These are phyloP conservation scores for Opisthograptis luteolata DNA, from an alignment of 2,888 invertebrate species.

Conservation along the genomic window DNA sequence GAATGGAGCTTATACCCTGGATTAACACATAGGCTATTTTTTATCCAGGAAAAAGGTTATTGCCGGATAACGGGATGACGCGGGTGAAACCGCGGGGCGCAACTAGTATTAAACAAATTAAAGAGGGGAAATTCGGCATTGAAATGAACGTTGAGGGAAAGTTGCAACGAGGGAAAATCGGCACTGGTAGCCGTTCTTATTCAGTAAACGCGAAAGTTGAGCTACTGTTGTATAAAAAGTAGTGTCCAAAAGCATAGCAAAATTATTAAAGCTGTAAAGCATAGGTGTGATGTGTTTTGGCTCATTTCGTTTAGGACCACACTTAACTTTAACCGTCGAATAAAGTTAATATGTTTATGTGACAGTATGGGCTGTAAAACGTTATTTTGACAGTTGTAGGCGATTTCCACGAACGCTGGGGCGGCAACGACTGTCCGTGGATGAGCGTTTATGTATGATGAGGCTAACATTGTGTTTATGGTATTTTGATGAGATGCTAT, in stretches of 20 bases:
- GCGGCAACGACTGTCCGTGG: slow-evolving; percentile 47
- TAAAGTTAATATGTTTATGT: slow-evolving; percentile 73
- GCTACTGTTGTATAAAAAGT: background rate
- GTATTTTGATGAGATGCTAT: slow-evolving; percentile 7
- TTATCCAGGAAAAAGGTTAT: too few species aligned
- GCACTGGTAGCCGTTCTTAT: too few species aligned
- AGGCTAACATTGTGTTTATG: slow-evolving; percentile 16
- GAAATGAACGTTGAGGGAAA: too few species aligned
- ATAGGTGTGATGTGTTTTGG: slow-evolving; percentile 47
- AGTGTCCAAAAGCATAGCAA: slow-evolving; percentile 9
- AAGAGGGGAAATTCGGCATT: too few species aligned
- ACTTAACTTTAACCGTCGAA: slow-evolving; percentile 59
- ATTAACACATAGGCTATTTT: too few species aligned
- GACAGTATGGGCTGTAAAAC: slow-evolving; percentile 56
- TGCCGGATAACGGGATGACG: too few species aligned
- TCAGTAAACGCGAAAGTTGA: background rate
- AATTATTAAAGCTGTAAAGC: slow-evolving; percentile 22
- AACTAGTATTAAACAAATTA: too few species aligned
- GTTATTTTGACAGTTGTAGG: slow-evolving; percentile 53
- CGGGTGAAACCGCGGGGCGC: too few species aligned
- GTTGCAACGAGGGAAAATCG: too few species aligned
- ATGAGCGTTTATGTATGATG: slow-evolving; percentile 24
- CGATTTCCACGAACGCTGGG: slow-evolving; percentile 49
- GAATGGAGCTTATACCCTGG: too few species aligned
- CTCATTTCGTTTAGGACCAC: slow-evolving; percentile 42